Percentiles rank a stretch among this genome's conserved stretches.
Evolutionary conservation across 2,888 invertebrate species (phyloP).

Genomic region (Parochlus steinenii): DNA sequence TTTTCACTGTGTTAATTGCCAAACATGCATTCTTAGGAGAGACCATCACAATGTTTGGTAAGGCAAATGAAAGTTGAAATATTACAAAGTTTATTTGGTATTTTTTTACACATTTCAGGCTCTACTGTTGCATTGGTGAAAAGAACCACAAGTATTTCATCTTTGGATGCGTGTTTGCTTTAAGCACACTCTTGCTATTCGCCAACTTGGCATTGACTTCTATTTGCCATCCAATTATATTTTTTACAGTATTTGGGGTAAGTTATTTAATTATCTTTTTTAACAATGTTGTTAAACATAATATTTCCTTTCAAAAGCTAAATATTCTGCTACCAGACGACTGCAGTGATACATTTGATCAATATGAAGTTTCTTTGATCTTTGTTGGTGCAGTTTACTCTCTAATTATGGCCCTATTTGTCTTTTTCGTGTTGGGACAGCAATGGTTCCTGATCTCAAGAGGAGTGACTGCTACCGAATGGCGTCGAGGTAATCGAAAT

Average conservation of each 20-base stretch:
- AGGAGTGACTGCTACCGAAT: slow-evolving; percentile 35
- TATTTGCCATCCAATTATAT: slow-evolving; percentile 60
- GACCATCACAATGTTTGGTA: slow-evolving; percentile 73
- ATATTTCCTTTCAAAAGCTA: too few species aligned
- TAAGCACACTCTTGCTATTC: slow-evolving; percentile 51
- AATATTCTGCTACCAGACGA: slow-evolving; percentile 60
- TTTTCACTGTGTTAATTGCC: slow-evolving; percentile 68
- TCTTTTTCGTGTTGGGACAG: slow-evolving; percentile 32
- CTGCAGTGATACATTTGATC: slow-evolving; percentile 68
- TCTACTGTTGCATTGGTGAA: slow-evolving; percentile 70
- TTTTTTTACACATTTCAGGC: slow-evolving; percentile 35
- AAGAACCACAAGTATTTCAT: slow-evolving; percentile 64
- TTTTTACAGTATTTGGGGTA: slow-evolving; percentile 22
- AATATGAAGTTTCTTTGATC: slow-evolving; percentile 41
- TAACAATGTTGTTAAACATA: too few species aligned
- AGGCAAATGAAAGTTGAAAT: too few species aligned
- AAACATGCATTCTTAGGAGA: slow-evolving; percentile 59
- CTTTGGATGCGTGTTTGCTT: slow-evolving; percentile 44
- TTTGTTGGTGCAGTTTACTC: slow-evolving; percentile 40
- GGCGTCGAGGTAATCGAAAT: slow-evolving; percentile 22
- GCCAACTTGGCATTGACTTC: slow-evolving; percentile 69
- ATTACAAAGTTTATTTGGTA: too few species aligned
- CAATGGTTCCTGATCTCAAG: slow-evolving; percentile 32
- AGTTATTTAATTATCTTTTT: too few species aligned
- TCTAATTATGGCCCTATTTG: slow-evolving; percentile 31